phyloP scores from a whole-genome alignment of 2,797 vertebrate species.

The Gallirallus australis region DNA sequence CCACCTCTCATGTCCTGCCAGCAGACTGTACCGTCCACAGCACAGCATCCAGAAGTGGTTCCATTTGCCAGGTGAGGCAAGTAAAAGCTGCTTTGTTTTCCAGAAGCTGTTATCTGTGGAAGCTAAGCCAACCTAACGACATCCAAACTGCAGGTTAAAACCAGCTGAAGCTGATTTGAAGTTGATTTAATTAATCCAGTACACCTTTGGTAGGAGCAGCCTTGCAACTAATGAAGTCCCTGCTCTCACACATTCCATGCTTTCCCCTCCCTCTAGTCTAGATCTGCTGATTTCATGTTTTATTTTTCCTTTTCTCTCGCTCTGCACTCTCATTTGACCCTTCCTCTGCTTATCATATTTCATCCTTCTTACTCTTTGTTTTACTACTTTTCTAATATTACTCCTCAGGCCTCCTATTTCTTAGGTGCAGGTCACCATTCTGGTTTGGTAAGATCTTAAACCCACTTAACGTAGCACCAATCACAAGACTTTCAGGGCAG shows the following conservation, averaged over 20 bases:
- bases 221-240: not conserved
- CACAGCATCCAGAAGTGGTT: fast-evolving
- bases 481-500: not conserved
- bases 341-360: not conserved
- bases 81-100: not conserved
- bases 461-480: not conserved
- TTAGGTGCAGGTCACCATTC: not conserved
- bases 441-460: not conserved
- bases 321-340: not conserved
- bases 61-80: not conserved
- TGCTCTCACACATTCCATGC: not conserved
- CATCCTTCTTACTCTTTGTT: not conserved
- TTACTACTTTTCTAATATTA: not conserved
- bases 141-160: not conserved
- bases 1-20: not conserved
- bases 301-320: not conserved
- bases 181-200: not conserved
- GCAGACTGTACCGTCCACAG: not conserved
- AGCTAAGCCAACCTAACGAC: not conserved
- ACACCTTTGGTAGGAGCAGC: not conserved
- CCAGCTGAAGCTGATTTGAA: not conserved
- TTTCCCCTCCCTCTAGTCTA: not conserved
- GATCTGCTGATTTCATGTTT: not conserved
- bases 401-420: not conserved
- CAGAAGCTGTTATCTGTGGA: not conserved